Conservation (phyloP, 2,113 vertebrate species). For the Sebastes fasciatus region DNA sequence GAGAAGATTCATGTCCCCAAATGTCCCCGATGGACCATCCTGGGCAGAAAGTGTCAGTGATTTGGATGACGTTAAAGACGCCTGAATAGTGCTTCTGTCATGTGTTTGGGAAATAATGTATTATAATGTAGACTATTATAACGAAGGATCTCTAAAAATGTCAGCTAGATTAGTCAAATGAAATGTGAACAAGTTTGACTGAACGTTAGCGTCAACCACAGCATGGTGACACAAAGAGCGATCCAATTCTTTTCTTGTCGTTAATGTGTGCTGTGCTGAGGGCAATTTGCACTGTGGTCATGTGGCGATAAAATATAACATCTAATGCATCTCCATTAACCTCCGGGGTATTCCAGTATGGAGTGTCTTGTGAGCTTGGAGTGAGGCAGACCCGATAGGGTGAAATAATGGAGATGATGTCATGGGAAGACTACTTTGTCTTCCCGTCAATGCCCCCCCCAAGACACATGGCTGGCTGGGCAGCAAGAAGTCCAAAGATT, state of each 20-base stretch:
- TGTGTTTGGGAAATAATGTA: not conserved
- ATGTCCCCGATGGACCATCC: not conserved
- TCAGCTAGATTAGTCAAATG: not conserved
- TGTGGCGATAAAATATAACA: slow-evolving; percentile 29
- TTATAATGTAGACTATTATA: not conserved
- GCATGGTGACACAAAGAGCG: slow-evolving; percentile 1
- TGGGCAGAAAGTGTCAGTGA: not conserved
- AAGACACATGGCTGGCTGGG: slow-evolving; percentile 47
- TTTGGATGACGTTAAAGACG: not conserved
- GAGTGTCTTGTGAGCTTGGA: slow-evolving; percentile 10
- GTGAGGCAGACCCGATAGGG: not conserved
- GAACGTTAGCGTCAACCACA: not conserved
- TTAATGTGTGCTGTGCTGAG: not conserved
- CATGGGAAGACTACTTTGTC: slow-evolving; percentile 49
- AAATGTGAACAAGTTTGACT: not conserved
- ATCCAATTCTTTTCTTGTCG: not conserved
- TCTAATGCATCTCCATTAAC: not conserved
- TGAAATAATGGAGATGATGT: slow-evolving; percentile 45
- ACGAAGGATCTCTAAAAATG: not conserved
- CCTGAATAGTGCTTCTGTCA: not conserved
- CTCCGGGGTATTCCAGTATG: not conserved
- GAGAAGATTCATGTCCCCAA: not conserved
- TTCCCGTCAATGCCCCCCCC: slow-evolving; percentile 27
- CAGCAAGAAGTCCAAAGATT: slow-evolving; percentile 51
- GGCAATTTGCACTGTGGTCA: slow-evolving; percentile 21